Conservation (phyloP, 2,113 vertebrate species). For the Amblyopsis rosae region DNA sequence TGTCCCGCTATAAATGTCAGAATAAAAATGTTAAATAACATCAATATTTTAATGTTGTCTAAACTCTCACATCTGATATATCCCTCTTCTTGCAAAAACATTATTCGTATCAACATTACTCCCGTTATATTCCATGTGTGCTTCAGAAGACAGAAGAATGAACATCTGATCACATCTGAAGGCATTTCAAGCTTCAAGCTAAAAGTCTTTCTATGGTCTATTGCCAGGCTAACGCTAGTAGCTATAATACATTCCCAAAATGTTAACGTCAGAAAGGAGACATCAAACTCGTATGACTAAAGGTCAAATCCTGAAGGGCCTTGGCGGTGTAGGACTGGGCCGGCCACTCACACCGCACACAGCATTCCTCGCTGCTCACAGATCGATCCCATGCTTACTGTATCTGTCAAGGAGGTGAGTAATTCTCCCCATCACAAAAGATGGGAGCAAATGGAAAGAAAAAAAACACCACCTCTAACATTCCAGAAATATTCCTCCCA, state of each 20-base stretch:
- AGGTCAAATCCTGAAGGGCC: constrained; percentile 46
- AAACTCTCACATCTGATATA: too few species aligned
- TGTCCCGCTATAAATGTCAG: constrained; percentile 3
- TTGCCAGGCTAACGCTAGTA: neutral
- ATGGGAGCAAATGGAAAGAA: constrained; percentile 64
- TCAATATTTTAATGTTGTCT: too few species aligned
- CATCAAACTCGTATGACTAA: constrained; percentile 36
- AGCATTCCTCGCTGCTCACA: constrained; percentile 64
- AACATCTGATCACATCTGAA: constrained; percentile 56
- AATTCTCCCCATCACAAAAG: constrained; percentile 75
- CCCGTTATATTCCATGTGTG: constrained; percentile 32
- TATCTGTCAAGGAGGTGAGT: constrained; percentile 73
- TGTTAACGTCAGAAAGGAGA: constrained; percentile 29
- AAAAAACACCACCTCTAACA: constrained; percentile 57
- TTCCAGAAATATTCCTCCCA: constrained; percentile 71
- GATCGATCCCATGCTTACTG: constrained; percentile 66
- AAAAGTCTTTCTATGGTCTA: constrained; percentile 4
- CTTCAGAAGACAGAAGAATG: constrained; percentile 35
- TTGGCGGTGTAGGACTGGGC: neutral
- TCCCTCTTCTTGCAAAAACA: too few species aligned
- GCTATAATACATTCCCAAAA: constrained; percentile 10
- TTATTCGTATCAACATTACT: constrained; percentile 18
- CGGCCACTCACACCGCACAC: constrained; percentile 37
- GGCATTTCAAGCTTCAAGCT: constrained; percentile 69
- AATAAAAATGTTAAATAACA: too few species aligned